Evolutionary conservation across 2,888 invertebrate species (phyloP).

Genomic region (Drosophila antonietae): DNA sequence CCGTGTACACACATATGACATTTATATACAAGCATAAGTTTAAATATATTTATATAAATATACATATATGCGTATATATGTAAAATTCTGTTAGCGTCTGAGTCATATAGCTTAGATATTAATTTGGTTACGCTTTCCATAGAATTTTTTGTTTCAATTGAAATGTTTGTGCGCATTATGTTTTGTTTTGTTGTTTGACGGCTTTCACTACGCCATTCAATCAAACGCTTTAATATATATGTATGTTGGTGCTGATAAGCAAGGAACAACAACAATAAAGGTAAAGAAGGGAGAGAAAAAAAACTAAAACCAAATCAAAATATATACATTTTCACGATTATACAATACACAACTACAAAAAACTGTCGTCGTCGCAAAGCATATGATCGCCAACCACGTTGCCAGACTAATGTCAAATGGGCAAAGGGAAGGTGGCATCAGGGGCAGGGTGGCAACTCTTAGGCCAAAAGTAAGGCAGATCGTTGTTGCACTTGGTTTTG

Average conservation of each 20-base stretch:
- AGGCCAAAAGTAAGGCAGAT: slow-evolving; percentile 18
- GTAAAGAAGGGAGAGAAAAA: background rate
- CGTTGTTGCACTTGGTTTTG: slow-evolving; percentile 59
- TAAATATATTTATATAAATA: background rate
- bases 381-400: slow-evolving; percentile 74
- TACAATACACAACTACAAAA: slow-evolving; percentile 57
- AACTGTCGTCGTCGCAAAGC: slow-evolving; percentile 24
- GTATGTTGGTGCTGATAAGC: slow-evolving; percentile 37
- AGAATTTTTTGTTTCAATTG: slow-evolving; percentile 11
- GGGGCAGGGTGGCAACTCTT: background rate
- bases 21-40: slow-evolving; percentile 1
- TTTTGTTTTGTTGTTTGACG: slow-evolving; percentile 47
- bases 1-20: background rate
- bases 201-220: slow-evolving; percentile 43
- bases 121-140: slow-evolving; percentile 24
- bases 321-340: slow-evolving; percentile 59
- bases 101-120: slow-evolving; percentile 40
- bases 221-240: background rate
- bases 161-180: slow-evolving; percentile 19
- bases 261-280: slow-evolving; percentile 16
- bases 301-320: slow-evolving; percentile 28
- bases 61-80: background rate
- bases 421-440: background rate
- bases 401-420: slow-evolving; percentile 64
- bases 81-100: slow-evolving; percentile 31